phyloP scores from a whole-genome alignment of 1,140 invertebrate genomes.

The Zaprionus davidi region DNA sequence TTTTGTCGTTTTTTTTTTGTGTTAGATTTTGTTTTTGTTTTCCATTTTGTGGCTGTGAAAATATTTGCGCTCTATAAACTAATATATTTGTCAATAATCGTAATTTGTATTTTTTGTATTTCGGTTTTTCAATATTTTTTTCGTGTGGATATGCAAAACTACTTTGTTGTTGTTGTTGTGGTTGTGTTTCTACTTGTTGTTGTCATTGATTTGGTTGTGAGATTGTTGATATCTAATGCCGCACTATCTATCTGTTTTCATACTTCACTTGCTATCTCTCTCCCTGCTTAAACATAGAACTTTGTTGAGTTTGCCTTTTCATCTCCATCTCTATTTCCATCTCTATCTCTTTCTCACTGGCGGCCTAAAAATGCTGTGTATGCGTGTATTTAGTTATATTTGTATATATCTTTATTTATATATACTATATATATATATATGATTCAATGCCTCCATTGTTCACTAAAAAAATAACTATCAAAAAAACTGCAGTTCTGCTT shows the following conservation, averaged over 20 bases:
- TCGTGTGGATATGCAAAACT: slow-evolving; percentile 79
- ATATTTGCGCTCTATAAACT: slow-evolving; percentile 75
- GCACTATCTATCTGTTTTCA: slow-evolving; percentile 14
- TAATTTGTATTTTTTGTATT: slow-evolving; percentile 41
- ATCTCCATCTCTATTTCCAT: slow-evolving; percentile 1
- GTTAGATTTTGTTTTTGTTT: slow-evolving; percentile 36
- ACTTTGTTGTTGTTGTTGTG: slow-evolving; percentile 74
- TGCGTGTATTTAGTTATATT: slow-evolving; percentile 45
- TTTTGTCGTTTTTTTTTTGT: slow-evolving; percentile 11
- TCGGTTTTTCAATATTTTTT: slow-evolving; percentile 35
- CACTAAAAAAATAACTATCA: slow-evolving; percentile 81
- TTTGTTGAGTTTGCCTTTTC: slow-evolving; percentile 29
- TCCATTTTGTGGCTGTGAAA: slow-evolving; percentile 65
- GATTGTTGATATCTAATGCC: slow-evolving; percentile 48
- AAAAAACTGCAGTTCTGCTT: slow-evolving; percentile 75
- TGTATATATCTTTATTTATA: slow-evolving; percentile 57
- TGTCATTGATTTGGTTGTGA: slow-evolving; percentile 64
- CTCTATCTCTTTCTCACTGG: slow-evolving; percentile 18
- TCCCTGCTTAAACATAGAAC: slow-evolving; percentile 20
- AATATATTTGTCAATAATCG: slow-evolving; percentile 61
- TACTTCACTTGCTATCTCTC: not conserved
- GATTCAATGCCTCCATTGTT: slow-evolving; percentile 77
- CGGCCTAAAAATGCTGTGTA: slow-evolving; percentile 38
- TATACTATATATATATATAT: slow-evolving; percentile 67
- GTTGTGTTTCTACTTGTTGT: slow-evolving; percentile 57